Conservation (phyloP, 1,140 invertebrate species). For the Augochlora pura region DNA sequence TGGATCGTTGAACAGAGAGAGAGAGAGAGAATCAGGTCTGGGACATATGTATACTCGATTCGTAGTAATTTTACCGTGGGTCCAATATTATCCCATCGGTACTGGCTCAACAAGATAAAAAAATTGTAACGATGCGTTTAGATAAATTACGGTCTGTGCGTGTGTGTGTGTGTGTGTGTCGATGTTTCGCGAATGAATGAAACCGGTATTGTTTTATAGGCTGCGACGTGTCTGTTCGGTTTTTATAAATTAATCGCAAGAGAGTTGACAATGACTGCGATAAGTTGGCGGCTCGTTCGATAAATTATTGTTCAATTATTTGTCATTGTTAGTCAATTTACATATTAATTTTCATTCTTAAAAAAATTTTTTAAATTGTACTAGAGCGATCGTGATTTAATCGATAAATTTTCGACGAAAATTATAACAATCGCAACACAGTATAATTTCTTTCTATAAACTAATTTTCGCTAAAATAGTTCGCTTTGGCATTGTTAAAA, state of each 20-base stretch:
- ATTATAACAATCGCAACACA: no score
- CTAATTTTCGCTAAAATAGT: no score
- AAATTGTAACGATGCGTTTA: neutral
- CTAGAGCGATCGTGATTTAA: no score
- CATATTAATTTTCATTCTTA: no score
- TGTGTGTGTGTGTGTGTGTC: no score
- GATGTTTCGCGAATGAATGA: slow-evolving; percentile 10
- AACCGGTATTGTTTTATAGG: slow-evolving; percentile 23
- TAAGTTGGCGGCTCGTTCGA: slow-evolving; percentile 2
- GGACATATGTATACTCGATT: neutral
- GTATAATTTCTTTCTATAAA: no score
- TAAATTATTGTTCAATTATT: slow-evolving; percentile 1
- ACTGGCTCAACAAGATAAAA: slow-evolving; percentile 10
- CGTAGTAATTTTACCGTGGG: slow-evolving; percentile 3
- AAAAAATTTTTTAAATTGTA: no score
- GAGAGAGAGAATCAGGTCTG: neutral
- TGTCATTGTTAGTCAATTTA: neutral
- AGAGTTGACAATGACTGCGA: slow-evolving; percentile 6
- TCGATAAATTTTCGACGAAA: no score
- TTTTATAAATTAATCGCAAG: slow-evolving; percentile 30
- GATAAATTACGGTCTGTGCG: slow-evolving; percentile 6
- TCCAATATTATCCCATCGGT: slow-evolving; percentile 13
- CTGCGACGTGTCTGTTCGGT: slow-evolving; percentile 21
- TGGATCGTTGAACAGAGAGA: neutral
- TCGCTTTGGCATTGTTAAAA: no score